A percentile compares a stretch with the other conserved stretches of the same genome.
These are phyloP conservation scores for Dicrurus megarhynchus DNA, from an alignment of 2,113 vertebrate species.

Conservation along the genomic window DNA sequence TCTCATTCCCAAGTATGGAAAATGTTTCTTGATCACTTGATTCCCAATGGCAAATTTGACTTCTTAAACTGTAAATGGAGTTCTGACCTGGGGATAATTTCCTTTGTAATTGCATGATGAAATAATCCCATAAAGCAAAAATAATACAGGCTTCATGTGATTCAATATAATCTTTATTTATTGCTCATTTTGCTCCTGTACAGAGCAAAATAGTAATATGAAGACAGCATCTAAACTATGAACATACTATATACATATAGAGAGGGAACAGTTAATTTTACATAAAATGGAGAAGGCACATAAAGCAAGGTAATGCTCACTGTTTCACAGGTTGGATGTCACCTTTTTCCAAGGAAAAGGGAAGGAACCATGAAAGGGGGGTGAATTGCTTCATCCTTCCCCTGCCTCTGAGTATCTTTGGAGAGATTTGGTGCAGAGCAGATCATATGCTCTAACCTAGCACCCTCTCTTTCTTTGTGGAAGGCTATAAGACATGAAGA, in stretches of 20 bases:
- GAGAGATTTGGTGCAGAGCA: neutral
- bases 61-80: neutral
- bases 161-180: neutral
- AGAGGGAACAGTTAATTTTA: neutral
- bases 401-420: neutral
- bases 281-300: neutral
- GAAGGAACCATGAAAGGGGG: neutral
- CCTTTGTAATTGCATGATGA: neutral
- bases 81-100: neutral
- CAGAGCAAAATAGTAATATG: neutral
- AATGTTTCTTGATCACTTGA: neutral
- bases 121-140: neutral
- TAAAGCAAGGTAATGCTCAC: neutral
- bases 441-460: neutral
- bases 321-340: neutral
- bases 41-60: neutral
- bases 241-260: neutral
- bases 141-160: neutral
- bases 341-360: neutral
- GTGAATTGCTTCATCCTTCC: neutral
- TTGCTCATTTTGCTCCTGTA: slow-evolving; percentile 2
- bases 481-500: neutral
- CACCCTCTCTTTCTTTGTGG: neutral
- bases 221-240: neutral
- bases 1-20: neutral